Conservation (phyloP, 2,797 vertebrate genomes). For the Tragelaphus oryx region DNA sequence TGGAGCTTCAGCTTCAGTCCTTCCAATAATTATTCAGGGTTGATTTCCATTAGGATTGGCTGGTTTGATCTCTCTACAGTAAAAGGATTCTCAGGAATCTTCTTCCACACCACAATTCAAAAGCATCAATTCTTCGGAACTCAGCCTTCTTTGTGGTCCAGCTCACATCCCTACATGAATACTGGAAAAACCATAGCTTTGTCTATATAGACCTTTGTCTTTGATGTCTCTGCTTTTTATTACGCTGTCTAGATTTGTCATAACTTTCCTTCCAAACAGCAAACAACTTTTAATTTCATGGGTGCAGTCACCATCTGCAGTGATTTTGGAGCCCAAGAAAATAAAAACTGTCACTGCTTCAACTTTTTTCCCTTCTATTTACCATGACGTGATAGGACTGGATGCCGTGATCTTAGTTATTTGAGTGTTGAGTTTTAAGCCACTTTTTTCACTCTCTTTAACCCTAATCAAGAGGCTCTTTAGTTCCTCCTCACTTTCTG, state of each 20-base stretch:
- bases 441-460: neutral
- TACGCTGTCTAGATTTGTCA: neutral
- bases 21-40: neutral
- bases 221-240: neutral
- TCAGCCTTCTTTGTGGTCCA: neutral
- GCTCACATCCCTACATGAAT: neutral
- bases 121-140: neutral
- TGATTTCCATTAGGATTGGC: neutral
- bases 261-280: neutral
- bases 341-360: neutral
- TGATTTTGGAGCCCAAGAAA: neutral
- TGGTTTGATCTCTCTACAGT: neutral
- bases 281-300: neutral
- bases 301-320: neutral
- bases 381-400: rapidly evolving
- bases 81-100: neutral
- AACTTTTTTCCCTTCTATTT: neutral
- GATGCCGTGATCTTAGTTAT: neutral
- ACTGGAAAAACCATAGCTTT: neutral
- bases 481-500: neutral
- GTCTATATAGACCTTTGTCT: neutral
- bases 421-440: neutral
- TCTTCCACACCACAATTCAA: neutral
- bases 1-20: neutral
- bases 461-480: neutral